These are phyloP conservation scores for zebrafish (Danio rerio) DNA, from an alignment of 2,113 vertebrate genomes.

Conservation along the genomic window DNA sequence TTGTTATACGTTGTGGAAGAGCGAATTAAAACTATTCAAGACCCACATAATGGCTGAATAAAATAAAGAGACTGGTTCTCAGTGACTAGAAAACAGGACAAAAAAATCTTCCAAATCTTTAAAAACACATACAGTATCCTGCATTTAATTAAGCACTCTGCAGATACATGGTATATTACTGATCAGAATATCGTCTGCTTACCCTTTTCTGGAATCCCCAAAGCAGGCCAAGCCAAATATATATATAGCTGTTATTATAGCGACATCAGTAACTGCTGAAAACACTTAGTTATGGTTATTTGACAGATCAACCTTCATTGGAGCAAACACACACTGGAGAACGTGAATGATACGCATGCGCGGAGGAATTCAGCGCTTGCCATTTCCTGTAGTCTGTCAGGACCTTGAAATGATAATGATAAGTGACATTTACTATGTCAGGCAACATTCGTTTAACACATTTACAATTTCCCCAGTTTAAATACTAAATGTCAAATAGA, in stretches of 20 bases:
- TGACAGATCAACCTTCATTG: constrained; percentile 22
- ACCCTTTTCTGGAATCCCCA: constrained; percentile 21
- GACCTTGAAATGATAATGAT: not conserved
- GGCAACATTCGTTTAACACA: not conserved
- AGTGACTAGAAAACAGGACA: not conserved
- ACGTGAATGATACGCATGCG: not conserved
- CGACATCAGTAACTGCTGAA: not conserved
- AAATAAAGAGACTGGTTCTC: too few species aligned
- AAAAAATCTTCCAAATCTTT: not conserved
- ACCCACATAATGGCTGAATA: too few species aligned
- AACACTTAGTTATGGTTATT: not conserved
- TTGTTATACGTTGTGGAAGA: not conserved
- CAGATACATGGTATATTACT: not conserved
- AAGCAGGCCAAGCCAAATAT: not conserved
- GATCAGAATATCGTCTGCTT: not conserved
- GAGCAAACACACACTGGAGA: not conserved
- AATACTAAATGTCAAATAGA: not conserved
- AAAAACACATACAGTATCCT: too few species aligned
- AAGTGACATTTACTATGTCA: not conserved
- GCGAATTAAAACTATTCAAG: too few species aligned
- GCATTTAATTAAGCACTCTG: not conserved
- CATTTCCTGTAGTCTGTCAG: not conserved
- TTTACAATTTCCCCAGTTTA: too few species aligned
- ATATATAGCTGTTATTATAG: not conserved
- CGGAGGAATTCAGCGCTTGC: not conserved